Evolutionary conservation across 2,113 vertebrate species (phyloP), one percentile per base, ranked within the genome.

Genomic region (Phasianus colchicus): DNA sequence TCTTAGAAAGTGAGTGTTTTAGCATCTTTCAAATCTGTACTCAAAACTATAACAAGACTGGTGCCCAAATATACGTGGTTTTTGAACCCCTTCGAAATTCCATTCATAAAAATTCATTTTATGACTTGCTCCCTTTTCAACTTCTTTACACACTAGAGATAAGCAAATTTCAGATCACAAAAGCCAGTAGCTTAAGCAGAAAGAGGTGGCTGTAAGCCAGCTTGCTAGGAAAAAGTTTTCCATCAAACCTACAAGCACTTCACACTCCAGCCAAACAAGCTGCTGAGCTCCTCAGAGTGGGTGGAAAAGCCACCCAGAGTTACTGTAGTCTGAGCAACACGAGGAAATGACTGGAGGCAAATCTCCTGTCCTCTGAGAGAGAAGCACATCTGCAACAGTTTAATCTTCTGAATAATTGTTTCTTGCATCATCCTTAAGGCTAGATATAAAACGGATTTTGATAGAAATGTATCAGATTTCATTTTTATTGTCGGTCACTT

Each of bases 381-480:
- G 43, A 72, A 78, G 47, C 48, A 93, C 89, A 94, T 82, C 94
- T 92, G 74, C 57, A 94, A 86, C 48, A 38, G 43, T 60, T 94
- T 54, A 90, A 10, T 75, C 38, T 77, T 36, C 13, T 32, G 32
- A 83, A 34, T 45, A 76, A 77, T 43, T 57, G 18, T 36, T 73
- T 86, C 76, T 32, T 54, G 22, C 73, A 57, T 58, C 55, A 63
- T 34, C 15, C 52, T 47, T 72, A 60, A 52, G 38, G 48, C 19
- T 34, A 71, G 18, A 70, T 29, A 61, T 90, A 88, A 73, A 3
- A 0, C 1, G 20, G 10, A 18, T 64, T 81, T 45, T 71, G 24
- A 38, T 3, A 71, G n/a, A 81, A 95, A 75, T 0, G 1, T 21
- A 83, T 8, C 9, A 25, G 24, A 67, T 48, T 21, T 63, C 32